These are phyloP conservation scores for Incurvaria masculella DNA, from an alignment of 2,888 invertebrate species.

Conservation along the genomic window DNA sequence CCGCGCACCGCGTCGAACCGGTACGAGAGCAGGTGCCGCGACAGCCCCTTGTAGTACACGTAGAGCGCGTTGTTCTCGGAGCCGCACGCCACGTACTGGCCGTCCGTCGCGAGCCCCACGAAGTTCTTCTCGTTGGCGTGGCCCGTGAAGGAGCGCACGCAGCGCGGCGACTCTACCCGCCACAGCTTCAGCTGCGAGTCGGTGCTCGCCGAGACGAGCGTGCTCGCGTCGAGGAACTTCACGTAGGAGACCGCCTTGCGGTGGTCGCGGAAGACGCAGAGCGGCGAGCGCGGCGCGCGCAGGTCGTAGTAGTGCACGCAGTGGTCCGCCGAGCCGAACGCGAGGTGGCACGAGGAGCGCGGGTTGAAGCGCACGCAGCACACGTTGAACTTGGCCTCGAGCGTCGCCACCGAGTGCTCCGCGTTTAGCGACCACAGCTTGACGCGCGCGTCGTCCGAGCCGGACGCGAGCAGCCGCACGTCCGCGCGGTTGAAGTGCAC, in stretches of 20 bases:
- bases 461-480: conserved; percentile 85
- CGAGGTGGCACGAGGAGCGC: conserved; percentile 79
- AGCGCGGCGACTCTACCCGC: conserved; percentile 77
- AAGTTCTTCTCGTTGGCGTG: conserved; percentile 96
- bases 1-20: conserved; percentile 82
- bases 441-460: conserved; percentile 89
- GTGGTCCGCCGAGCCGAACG: conserved; percentile 96
- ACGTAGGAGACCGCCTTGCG: conserved; percentile 94
- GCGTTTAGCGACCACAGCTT: conserved; percentile 90
- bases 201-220: conserved; percentile 90
- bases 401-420: conserved; percentile 80
- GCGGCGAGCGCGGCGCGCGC: conserved; percentile 74
- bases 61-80: conserved; percentile 93
- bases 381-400: conserved; percentile 93
- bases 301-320: conserved; percentile 96
- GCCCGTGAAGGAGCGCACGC: conserved; percentile 82
- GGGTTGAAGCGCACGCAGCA: conserved; percentile 94
- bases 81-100: conserved; percentile 90
- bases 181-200: conserved; percentile 90
- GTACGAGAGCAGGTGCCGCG: conserved; percentile 81
- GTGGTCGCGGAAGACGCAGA: conserved; percentile 84
- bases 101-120: conserved; percentile 89
- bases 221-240: conserved; percentile 79
- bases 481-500: conserved; percentile 93
- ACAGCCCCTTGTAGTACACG: conserved; percentile 87